A percentile compares a stretch with the other conserved stretches of the same genome.
These are phyloP conservation scores for Hypotaenidia philippensis DNA, from an alignment of 2,797 vertebrate genomes.

Conservation along the genomic window DNA sequence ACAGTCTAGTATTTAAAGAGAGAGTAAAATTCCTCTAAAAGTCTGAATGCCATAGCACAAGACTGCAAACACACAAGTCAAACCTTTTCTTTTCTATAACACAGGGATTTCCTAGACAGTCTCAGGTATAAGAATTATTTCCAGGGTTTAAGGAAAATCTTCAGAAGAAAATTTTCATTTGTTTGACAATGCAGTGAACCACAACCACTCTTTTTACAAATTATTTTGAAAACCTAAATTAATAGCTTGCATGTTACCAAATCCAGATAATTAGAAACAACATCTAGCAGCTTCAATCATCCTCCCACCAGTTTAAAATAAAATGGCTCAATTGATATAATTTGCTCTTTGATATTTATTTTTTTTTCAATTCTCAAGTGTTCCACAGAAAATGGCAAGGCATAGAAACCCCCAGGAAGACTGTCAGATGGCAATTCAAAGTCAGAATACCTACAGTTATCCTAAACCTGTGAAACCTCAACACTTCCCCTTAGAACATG, in stretches of 20 bases:
- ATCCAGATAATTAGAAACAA: slow-evolving; percentile 17
- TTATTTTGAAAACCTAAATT: slow-evolving; percentile 32
- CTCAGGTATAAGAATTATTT: neutral
- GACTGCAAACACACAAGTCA: neutral
- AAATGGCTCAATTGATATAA: neutral
- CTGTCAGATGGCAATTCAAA: neutral
- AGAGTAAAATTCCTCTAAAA: neutral
- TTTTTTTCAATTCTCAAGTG: neutral
- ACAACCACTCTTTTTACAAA: neutral
- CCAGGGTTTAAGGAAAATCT: neutral
- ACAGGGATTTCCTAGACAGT: neutral
- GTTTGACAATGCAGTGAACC: slow-evolving; percentile 20
- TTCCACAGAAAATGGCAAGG: neutral
- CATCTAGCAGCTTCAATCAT: neutral
- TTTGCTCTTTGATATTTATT: neutral
- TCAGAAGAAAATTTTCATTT: neutral
- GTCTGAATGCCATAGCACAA: neutral
- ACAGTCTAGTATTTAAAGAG: neutral
- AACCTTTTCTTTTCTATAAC: neutral
- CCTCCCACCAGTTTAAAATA: neutral
- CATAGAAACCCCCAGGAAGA: neutral
- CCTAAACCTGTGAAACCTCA: neutral
- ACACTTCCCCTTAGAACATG: rapidly evolving
- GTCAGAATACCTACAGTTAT: neutral
- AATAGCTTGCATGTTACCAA: neutral